phyloP scores from a whole-genome alignment of 2,113 vertebrate genomes.

The Microcebus tavaratra region DNA sequence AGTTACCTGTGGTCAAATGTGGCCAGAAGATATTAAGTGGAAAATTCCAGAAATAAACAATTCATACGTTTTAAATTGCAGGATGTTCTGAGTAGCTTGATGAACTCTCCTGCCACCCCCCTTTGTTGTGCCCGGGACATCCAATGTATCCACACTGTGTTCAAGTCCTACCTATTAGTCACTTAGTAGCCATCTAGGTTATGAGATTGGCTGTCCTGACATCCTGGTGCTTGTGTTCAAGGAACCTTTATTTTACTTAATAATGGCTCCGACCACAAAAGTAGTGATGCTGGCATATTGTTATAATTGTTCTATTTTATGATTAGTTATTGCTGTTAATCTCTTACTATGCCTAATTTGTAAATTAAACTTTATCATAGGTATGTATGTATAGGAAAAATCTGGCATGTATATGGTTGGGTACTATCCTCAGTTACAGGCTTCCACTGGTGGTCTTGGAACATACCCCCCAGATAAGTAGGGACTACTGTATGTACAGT shows the following conservation, averaged over 20 bases:
- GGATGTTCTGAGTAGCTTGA: neutral
- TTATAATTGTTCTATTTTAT: neutral
- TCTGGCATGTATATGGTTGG: neutral
- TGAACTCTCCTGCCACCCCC: neutral
- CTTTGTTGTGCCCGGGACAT: neutral
- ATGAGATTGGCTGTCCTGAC: neutral
- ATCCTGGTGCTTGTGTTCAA: neutral
- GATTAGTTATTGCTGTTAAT: neutral
- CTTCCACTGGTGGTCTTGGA: neutral
- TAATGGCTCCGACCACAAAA: neutral
- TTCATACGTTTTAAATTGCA: neutral
- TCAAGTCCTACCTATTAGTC: neutral
- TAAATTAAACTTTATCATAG: neutral
- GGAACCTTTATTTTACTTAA: neutral
- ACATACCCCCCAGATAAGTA: neutral
- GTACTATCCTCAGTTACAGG: neutral
- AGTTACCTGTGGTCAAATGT: neutral
- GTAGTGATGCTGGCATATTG: neutral
- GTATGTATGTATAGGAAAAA: neutral
- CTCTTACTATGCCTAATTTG: neutral
- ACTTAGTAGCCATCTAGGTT: neutral
- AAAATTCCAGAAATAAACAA: neutral
- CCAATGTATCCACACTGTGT: neutral
- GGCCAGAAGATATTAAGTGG: neutral
- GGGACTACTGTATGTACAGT: neutral